Base-by-base conservation (phyloP, 2,113 vertebrate species). In the Psittacara wagleri region DNA sequence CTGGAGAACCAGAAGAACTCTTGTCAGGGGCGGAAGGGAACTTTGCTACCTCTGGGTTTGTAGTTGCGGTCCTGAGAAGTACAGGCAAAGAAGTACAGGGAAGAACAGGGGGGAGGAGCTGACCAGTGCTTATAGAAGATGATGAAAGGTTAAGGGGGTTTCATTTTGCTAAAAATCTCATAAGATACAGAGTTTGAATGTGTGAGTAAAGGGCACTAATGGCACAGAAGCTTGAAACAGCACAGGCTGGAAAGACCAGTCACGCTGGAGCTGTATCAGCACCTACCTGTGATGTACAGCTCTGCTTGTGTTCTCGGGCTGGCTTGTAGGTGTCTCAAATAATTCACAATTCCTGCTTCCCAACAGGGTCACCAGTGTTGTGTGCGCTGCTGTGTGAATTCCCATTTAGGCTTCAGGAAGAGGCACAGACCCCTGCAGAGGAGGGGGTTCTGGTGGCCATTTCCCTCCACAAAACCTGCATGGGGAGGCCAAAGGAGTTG, bases 321-420 rank as follows among this genome's bases (percentile, higher is more conserved):
- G 69, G 23, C 57, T 52, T 37, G 66, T 70, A 49, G 70, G 17
- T 31, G 37, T 31, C 69, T 43, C 35, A 14, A 15, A 25, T 25
- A 51, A 11, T 33, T 44, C 11, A 51, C 6, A 10, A 64, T 25
- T 15, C 4, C 33, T 7, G 7, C 44, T 24, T 54, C 46, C 61
- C 0, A 0, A 3, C 43, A 17, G 63, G 52, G 62, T 54, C 31
- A 22, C 28, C 25, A 9, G 43, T 1, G 0, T 31, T 14, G 11
- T 10, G 33, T 59, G 57, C 15, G 4, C 3, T 27, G 11, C 5
- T 12, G 6, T 7, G 48, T 11, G 62, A 75, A 29, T 27, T 76
- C 62, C 72, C 61, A 17, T 0, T 1, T 0, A 28, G 62, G 51
- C 73, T 75, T 83, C 35, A 44, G 44, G 63, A 8, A 49, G 72